Evolutionary conservation across 2,888 invertebrate species (phyloP).

Genomic region (Leptopilina myrica): DNA sequence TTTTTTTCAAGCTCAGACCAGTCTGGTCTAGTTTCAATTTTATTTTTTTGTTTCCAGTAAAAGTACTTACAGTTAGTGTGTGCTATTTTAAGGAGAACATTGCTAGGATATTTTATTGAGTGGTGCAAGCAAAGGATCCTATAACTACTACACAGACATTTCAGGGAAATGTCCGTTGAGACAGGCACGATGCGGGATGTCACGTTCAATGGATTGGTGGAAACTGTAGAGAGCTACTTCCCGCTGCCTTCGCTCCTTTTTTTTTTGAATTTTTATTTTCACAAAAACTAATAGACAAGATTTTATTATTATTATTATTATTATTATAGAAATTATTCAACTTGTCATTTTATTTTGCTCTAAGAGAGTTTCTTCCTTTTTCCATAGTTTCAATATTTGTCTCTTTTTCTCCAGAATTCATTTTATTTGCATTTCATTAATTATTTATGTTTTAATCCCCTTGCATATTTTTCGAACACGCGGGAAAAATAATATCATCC

Average conservation of each 20-base stretch:
- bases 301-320: not conserved
- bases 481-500: too few relatives aligned
- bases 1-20: not conserved
- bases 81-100: slow-evolving; percentile 9
- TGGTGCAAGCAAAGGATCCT: slow-evolving; percentile 40
- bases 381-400: slow-evolving; percentile 24
- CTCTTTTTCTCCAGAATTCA: not conserved
- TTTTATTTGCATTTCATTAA: not conserved
- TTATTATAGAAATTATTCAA: not conserved
- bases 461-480: too few relatives aligned
- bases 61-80: slow-evolving; percentile 30
- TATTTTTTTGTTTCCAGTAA: not conserved
- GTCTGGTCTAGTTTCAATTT: not conserved
- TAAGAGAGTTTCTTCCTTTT: not conserved
- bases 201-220: slow-evolving; percentile 61
- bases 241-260: slow-evolving; percentile 60
- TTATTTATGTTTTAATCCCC: too few relatives aligned
- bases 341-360: not conserved
- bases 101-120: slow-evolving; percentile 27
- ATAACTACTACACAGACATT: slow-evolving; percentile 45
- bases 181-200: slow-evolving; percentile 70
- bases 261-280: not conserved
- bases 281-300: not conserved
- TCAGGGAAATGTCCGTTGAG: slow-evolving; percentile 65
- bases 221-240: slow-evolving; percentile 65